Evolutionary conservation across 37 sponge, comb jelly and placozoan species (phyloP), one percentile per base, ranked within the genome.

Genomic region (Ephydatia muelleri): DNA sequence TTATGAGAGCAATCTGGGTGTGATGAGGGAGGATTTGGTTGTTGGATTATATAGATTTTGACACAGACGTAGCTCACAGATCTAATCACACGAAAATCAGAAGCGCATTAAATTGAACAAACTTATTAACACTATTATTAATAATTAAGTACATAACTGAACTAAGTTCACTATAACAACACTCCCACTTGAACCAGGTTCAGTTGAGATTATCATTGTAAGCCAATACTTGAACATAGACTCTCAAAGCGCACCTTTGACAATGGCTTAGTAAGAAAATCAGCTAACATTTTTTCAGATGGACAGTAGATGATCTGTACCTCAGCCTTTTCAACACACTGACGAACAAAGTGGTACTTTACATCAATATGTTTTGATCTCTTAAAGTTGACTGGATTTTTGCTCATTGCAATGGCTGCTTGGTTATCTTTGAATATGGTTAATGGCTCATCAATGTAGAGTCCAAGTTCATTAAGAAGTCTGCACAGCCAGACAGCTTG

Each of bases 371-470:
- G 83, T 39, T 88, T 83, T 28, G 67, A 70, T 29, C 82, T n/a
- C 0, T 66, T 27, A 31, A 83, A 83, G 0, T 11, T 49, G 22
- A 77, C 80, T 64, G 83, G 84, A 38, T 88, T 83, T 32, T 69
- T 83, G 29, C 85, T 80, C 65, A 89, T 84, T 31, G 80, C 80
- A 29, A 84, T 84, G 1, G 90, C 81, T 28, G 77, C 81, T 74
- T 90, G 90, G 30, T 90, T 88, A 78, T 88, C 83, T 81, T 81
- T 83, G 29, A 49, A 47, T 14, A 87, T 67, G 16, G 35, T 23
- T 19, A 66, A 71, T 39, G 82, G 83, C 28, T 70, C 38, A n/a
- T 70, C 26, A 38, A 8, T 13, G 19, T 33, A 28, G 36, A 40
- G 29, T 5, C 43, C 27, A 13, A 82, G 57, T 26, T 88, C 88